Base-by-base conservation (phyloP, 1,140 invertebrate species). In the Mactra quadrangularis region DNA sequence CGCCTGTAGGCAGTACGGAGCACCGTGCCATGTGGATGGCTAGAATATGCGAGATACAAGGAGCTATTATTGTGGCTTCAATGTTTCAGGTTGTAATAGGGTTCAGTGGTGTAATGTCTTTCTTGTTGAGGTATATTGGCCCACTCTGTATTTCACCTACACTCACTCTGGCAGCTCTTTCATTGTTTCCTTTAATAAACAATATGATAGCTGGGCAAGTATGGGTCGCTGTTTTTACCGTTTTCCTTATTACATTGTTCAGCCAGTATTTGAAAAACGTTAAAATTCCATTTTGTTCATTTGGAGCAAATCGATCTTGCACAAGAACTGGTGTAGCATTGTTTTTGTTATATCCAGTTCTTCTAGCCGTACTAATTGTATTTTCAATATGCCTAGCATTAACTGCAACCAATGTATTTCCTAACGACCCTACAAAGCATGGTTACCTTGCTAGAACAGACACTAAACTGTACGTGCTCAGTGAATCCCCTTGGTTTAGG, bases 301-400 rank as follows among this genome's bases (percentile, higher is more conserved):
- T 95, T 84, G 93, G 94, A 87, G 92, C 91, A 6, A 87, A 93
- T 15, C 96, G 96, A 31, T 29, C 19, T 0, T 90, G 95, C 50
- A 90, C 91, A 25, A 86, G 27, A 89, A 82, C 59, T 11, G 41
- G 38, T 25, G 96, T 96, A 86, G 94, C 95, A 38, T 89, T 97
- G 3, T 97, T 97, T 90, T 96, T 96, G 92, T 90, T 97, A n/a
- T 97, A 97, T 90, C 96, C 97, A 29, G 96, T 97, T 91, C 50
- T 89, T n/a, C 22, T 89, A 4, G 86, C 86, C 3, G 82, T 89
- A 22, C 13, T 85, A 13, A 19, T 74, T 4, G 35, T 83, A 2
- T 97, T 96, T 96, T 93, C 94, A 0, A 91, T 97, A 3, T 97
- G 96, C 88, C 94, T 94, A 0, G 94, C 97, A 38, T 90, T 97